Percentiles rank a stretch among this genome's conserved stretches.
Evolutionary conservation across 2,113 vertebrate species (phyloP).

Genomic region (Promerops cafer): DNA sequence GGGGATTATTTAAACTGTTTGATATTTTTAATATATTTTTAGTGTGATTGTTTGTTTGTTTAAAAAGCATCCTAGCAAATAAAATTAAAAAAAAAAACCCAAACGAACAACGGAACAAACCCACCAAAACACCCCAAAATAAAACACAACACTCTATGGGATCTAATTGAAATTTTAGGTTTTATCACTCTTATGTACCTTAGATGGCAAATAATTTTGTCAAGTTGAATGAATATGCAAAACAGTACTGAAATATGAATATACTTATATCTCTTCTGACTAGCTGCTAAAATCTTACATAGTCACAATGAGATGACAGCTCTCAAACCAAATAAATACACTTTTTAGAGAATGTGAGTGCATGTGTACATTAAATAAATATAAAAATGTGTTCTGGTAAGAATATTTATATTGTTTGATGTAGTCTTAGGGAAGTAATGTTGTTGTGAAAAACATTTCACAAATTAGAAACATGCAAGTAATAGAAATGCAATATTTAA

Average conservation of each 20-base stretch:
- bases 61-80: neutral
- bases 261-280: neutral
- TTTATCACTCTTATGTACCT: neutral
- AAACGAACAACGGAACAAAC: neutral
- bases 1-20: conserved; percentile 12
- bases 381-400: neutral
- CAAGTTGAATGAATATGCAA: neutral
- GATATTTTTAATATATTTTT: neutral
- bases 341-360: neutral
- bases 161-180: conserved; percentile 17
- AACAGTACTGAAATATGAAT: neutral
- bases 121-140: neutral
- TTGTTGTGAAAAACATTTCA: neutral
- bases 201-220: neutral
- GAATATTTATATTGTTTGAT: neutral
- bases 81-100: neutral
- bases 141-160: neutral
- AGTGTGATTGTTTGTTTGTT: neutral
- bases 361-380: neutral
- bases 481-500: neutral
- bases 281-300: neutral
- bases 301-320: neutral
- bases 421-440: neutral
- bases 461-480: neutral
- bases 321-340: neutral